A percentile compares a stretch with the other conserved stretches of the same genome.
Conservation (phyloP, 2,888 invertebrate genomes). For the Nephrotoma guestfalica region DNA sequence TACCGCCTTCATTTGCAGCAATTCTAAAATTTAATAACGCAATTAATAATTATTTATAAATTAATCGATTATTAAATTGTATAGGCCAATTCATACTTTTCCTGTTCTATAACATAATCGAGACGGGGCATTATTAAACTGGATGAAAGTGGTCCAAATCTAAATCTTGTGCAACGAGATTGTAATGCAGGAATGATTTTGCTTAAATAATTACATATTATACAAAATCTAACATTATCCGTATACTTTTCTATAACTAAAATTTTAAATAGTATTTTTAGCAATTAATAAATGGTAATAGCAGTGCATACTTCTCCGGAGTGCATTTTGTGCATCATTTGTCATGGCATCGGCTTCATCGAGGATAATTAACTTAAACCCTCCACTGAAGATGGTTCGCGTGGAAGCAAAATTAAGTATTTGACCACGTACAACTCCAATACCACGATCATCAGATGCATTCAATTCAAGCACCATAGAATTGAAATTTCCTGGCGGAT, state of each 20-base stretch:
- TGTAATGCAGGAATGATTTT: conserved; percentile 98
- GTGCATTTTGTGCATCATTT: conserved; percentile 96
- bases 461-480: conserved; percentile 93
- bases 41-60: background rate
- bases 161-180: conserved; percentile 91
- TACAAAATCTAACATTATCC: conserved; percentile 94
- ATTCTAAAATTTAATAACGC: conserved; percentile 39
- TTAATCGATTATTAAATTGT: conserved; percentile 1
- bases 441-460: conserved; percentile 97
- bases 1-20: conserved; percentile 72
- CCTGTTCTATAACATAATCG: conserved; percentile 64
- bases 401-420: conserved; percentile 95
- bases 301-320: conserved; percentile 63
- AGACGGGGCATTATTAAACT: conserved; percentile 83
- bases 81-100: conserved; percentile 44
- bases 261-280: conserved; percentile 17
- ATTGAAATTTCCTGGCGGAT: conserved; percentile 74
- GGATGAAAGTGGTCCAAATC: conserved; percentile 79
- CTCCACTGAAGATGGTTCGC: conserved; percentile 82
- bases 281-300: background rate
- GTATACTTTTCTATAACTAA: conserved; percentile 98
- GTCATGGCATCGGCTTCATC: conserved; percentile 99
- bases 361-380: conserved; percentile 88
- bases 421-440: conserved; percentile 85
- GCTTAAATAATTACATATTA: conserved; percentile 96